Evolutionary conservation across 2,113 vertebrate genomes (phyloP).

Genomic region (Calonectris borealis): DNA sequence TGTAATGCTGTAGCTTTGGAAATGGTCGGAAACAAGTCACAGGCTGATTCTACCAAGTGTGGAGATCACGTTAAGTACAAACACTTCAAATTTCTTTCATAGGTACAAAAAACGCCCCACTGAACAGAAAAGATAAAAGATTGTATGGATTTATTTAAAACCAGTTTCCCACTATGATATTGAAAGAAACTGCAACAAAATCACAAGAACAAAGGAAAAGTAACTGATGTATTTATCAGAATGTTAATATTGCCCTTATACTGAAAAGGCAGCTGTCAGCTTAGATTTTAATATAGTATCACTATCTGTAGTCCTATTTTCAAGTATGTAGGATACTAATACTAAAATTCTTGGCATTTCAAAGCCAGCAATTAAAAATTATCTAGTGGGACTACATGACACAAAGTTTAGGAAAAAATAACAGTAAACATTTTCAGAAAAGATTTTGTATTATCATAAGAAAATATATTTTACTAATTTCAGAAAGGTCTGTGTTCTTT

Average conservation of each 20-base stretch:
- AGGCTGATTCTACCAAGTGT: neutral
- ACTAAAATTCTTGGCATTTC: neutral
- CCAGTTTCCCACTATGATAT: neutral
- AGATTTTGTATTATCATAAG: neutral
- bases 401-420: neutral
- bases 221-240: neutral
- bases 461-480: neutral
- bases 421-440: neutral
- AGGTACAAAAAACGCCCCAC: neutral
- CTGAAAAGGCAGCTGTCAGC: neutral
- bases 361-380: neutral
- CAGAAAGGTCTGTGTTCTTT: neutral
- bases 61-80: neutral
- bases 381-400: neutral
- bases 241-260: neutral
- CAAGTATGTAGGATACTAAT: neutral
- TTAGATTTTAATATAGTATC: neutral
- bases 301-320: neutral
- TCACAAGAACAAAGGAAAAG: neutral
- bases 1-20: neutral
- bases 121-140: neutral
- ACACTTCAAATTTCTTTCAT: neutral
- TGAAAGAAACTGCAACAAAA: neutral
- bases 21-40: neutral
- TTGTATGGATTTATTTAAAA: neutral